A percentile compares a stretch with the other conserved stretches of the same genome.
Evolutionary conservation across 2,113 vertebrate species (phyloP).

Genomic region (Oncorhynchus masou): DNA sequence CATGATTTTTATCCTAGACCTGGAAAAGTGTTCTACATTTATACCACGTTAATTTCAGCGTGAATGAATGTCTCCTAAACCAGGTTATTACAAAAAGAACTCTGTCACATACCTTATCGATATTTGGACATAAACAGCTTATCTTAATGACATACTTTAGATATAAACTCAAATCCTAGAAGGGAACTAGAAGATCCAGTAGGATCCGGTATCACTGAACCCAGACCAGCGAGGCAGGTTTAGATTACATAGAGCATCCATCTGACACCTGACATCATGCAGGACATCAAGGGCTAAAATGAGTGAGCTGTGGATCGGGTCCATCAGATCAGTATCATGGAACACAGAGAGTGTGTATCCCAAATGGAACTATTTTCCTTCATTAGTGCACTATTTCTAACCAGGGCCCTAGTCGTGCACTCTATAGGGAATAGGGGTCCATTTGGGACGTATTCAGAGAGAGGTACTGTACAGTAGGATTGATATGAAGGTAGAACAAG

Average conservation of each 20-base stretch:
- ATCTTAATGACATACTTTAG: not conserved
- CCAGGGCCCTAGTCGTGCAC: no score
- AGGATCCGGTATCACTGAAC: constrained; percentile 50
- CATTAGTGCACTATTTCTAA: no score
- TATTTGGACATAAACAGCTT: no score
- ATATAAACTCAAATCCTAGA: constrained; percentile 25
- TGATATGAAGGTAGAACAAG: constrained; percentile 55
- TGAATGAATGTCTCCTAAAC: no score
- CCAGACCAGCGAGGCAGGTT: constrained; percentile 57
- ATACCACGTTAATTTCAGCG: no score
- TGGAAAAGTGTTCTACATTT: no score
- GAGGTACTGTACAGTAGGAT: constrained; percentile 39
- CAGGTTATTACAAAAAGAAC: no score
- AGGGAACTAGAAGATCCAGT: constrained; percentile 49
- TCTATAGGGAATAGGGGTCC: no score
- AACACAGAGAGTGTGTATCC: not conserved
- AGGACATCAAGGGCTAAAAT: constrained; percentile 35
- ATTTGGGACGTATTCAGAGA: no score
- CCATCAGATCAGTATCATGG: constrained; percentile 55
- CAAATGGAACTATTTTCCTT: no score
- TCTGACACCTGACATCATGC: constrained; percentile 57
- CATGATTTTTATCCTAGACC: no score
- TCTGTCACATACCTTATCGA: no score
- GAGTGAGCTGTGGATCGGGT: constrained; percentile 57
- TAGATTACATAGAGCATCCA: constrained; percentile 60